Evolutionary conservation across 2,797 vertebrate genomes (phyloP).

Genomic region (Buphagus erythrorhynchus): DNA sequence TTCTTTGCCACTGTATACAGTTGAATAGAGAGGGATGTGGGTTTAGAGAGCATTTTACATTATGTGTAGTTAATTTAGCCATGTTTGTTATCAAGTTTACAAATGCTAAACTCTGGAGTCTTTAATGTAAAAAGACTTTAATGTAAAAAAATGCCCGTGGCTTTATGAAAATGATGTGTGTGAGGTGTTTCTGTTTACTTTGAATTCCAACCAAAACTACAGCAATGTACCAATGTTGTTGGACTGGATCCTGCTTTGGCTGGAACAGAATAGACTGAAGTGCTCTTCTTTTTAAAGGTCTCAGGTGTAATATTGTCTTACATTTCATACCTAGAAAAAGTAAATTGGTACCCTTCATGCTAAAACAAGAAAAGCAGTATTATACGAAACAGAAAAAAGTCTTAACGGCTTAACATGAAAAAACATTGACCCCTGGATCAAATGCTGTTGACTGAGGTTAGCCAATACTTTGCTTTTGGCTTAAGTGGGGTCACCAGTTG

Average conservation of each 20-base stretch:
- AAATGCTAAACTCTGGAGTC: not conserved
- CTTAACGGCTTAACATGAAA: not conserved
- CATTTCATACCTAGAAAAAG: not conserved
- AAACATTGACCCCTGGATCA: not conserved
- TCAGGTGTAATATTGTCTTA: not conserved
- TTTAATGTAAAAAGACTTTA: not conserved
- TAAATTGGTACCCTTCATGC: not conserved
- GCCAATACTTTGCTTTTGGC: not conserved
- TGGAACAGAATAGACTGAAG: not conserved
- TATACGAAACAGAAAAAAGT: not conserved
- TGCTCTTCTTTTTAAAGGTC: not conserved
- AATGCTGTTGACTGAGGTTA: not conserved
- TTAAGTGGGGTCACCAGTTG: not conserved
- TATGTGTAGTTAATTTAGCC: not conserved
- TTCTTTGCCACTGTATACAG: not conserved
- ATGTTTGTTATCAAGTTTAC: not conserved
- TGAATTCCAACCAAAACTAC: not conserved
- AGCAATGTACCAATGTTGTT: not conserved
- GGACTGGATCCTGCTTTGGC: not conserved
- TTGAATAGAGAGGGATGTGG: not conserved
- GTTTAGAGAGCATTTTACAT: not conserved
- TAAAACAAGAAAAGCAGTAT: not conserved
- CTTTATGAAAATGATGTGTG: not conserved
- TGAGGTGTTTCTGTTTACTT: not conserved
- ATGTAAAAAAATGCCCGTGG: not conserved